Evolutionary conservation across 2,113 vertebrate genomes (phyloP), one percentile per base, ranked within the genome.

Genomic region (Apteryx mantelli): DNA sequence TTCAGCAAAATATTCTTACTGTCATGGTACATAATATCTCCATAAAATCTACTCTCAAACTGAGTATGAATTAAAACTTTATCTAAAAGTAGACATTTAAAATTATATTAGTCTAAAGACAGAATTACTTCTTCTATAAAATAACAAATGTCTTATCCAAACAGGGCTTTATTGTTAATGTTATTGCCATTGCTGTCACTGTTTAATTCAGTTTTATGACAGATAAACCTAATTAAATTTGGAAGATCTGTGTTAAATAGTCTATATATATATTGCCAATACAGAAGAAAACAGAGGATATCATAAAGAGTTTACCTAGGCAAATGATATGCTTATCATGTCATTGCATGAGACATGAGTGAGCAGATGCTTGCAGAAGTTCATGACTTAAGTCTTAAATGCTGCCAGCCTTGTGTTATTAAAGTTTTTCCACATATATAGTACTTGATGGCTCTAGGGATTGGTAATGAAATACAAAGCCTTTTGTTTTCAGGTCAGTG

Each of bases 401-500:
- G 71, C 78, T 87, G 58, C 46, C 89, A 94, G 24, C 68, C 30
- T 77, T 52, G 50, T 40, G 55, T 70, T 94, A 66, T 32, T 85
- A 3, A 93, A 95, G 75, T 94, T 96, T 91, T 92, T 78, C 73
- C 36, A 70, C 46, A 26, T 50, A 18, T 32, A n/a, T 61, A 60
- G 91, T 91, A 83, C 79, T 93, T 83, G 79, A 61, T 95, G 89
- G 68, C 82, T 94, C 32, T 69, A 68, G 76, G 75, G 85, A 83
- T 19, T 90, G 89, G 40, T 66, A 89, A 14, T 60, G 89, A 97
- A 94, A 86, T 70, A 80, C 78, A 74, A 80, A 94, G 55, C 75
- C 89, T 95, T 89, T 97, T 86, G 68, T 95, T 88, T 93, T 95
- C 89, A 95, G 90, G 82, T 97, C 93, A 96, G 40, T 7, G 2